Evolutionary conservation across 2,888 invertebrate species (phyloP), one percentile per base, ranked within the genome.

Genomic region (Melinopterus prodromus): DNA sequence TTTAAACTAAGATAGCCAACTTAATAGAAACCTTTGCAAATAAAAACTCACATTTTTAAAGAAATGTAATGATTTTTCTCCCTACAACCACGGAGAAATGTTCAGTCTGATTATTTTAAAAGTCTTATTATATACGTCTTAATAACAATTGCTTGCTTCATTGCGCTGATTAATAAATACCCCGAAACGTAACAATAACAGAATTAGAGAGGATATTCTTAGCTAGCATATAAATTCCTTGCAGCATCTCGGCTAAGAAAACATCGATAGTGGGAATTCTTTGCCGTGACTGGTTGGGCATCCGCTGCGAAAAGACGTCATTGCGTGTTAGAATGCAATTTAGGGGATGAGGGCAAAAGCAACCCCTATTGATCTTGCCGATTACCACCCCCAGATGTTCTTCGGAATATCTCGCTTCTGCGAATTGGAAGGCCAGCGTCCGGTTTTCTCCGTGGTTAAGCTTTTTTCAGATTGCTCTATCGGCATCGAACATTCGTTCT

Each of bases 291-390:
- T 9, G 53, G 12, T 53, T 6, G 12, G 53, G 7, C 26, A 3
- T 26, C 26, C 9, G 53, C 9, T 53, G 53, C 5, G 53, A 53
- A 53, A 53, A 12, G 53, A 53, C 12, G 53, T 53, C 53, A 53
- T 53, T 53, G 53, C 53, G 53, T 53, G 53, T 53, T 53, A 53
- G 53, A 53, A 53, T 53, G 53, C 53, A 53, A 12, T 53, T 53
- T 53, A 1, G 1, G 53, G 53, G 53, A 53, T 53, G 53, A 53
- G 53, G 53, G 53, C 53, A 7, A 53, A 9, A 12, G 53, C 53
- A 53, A 53, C 53, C 53, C 53, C 53, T 53, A 53, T 53, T 53
- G 53, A 53, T 53, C 53, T 53, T 53, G 53, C 53, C 53, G 53
- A 53, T 53, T 53, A 12, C 53, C 53, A 53, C 53, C 53, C 53